These are phyloP conservation scores for Linurgus olivaceus DNA, from an alignment of 2,797 vertebrate genomes.

Conservation along the genomic window DNA sequence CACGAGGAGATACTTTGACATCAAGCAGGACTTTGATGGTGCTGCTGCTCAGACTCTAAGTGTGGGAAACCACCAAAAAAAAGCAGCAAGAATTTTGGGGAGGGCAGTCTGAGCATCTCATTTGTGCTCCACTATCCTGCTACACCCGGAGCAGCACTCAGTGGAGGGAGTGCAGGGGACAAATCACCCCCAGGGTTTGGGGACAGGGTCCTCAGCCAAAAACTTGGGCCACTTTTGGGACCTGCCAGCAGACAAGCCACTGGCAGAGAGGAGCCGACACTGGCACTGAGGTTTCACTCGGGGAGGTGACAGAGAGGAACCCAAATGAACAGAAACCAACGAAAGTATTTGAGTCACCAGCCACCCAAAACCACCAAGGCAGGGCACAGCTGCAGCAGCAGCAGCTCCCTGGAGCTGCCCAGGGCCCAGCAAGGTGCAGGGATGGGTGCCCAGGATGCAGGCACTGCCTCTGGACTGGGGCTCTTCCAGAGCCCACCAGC, in stretches of 20 bases:
- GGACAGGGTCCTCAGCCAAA: neutral
- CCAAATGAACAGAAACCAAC: constrained; percentile 54
- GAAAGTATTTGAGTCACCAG: constrained; percentile 23
- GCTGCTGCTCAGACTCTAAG: neutral
- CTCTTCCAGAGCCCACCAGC: neutral
- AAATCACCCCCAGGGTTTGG: neutral
- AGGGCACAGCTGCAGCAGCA: neutral
- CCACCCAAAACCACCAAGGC: neutral
- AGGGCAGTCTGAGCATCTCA: neutral
- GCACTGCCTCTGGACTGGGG: rapidly evolving
- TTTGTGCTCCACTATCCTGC: neutral
- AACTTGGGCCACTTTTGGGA: rapidly evolving
- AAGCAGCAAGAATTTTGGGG: neutral
- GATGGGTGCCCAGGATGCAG: neutral
- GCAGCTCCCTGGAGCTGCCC: neutral
- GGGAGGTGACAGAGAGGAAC: constrained; percentile 14
- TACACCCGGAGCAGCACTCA: rapidly evolving
- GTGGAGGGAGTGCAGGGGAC: rapidly evolving
- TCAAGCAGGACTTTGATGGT: neutral
- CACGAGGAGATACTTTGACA: neutral
- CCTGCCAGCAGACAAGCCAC: neutral
- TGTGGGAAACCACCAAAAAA: neutral
- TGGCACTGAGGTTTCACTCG: neutral
- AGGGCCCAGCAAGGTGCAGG: rapidly evolving
- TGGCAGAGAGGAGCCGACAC: rapidly evolving